Conservation (phyloP, 1,140 invertebrate species). For the Dolichoris vasculosae region DNA sequence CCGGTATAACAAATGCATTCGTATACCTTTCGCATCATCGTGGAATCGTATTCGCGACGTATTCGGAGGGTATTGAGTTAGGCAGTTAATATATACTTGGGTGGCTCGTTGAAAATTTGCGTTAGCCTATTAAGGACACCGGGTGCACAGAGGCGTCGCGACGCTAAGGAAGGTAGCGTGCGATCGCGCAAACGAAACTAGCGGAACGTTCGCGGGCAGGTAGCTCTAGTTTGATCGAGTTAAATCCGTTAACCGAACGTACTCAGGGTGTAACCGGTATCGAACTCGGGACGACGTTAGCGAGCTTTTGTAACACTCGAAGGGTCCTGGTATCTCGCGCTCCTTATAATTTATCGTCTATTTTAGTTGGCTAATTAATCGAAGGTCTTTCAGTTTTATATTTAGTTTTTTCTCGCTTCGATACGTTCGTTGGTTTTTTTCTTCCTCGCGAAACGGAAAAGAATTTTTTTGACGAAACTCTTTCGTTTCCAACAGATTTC, state of each 20-base stretch:
- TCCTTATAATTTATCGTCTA: background rate
- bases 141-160: background rate
- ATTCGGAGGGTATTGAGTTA: background rate
- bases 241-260: slow-evolving; percentile 12
- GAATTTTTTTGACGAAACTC: too few relatives aligned
- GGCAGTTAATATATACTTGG: background rate
- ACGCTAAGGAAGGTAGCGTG: background rate
- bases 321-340: background rate
- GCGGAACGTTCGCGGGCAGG: background rate
- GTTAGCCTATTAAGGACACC: background rate
- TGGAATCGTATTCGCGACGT: background rate
- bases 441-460: too few relatives aligned
- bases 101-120: background rate
- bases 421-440: too few relatives aligned
- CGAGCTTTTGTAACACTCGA: background rate
- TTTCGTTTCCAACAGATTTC: too few relatives aligned
- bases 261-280: background rate
- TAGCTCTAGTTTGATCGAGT: slow-evolving; percentile 14
- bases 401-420: too few relatives aligned
- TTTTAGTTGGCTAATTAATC: background rate
- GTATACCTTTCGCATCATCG: background rate
- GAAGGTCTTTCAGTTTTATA: too few relatives aligned
- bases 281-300: background rate
- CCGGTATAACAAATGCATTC: slow-evolving; percentile 56
- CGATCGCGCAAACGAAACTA: background rate